Percentiles rank a stretch among this genome's conserved stretches.
phyloP scores from a whole-genome alignment of 2,888 invertebrate species.

The Geotrupes spiniger region DNA sequence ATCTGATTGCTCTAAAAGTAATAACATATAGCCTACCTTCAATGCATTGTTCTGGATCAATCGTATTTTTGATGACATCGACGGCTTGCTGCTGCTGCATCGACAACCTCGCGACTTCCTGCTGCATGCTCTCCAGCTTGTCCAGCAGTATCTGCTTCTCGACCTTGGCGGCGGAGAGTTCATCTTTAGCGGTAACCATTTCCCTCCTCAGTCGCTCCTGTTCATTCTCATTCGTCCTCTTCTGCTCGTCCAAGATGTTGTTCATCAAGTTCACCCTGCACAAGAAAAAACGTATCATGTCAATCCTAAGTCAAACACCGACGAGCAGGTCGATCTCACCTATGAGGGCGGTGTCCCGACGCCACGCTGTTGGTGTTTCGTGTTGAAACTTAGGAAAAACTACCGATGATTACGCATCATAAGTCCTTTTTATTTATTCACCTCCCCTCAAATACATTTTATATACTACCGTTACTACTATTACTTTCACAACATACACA shows the following conservation, averaged over 20 bases:
- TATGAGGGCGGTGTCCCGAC: conserved; percentile 22
- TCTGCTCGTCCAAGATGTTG: conserved; percentile 28
- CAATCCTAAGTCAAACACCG: conserved; percentile 43
- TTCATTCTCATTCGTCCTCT: conserved; percentile 25
- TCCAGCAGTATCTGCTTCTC: conserved; percentile 22
- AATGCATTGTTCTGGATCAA: conserved; percentile 16
- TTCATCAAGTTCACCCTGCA: conserved; percentile 41
- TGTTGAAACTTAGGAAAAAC: conserved; percentile 17
- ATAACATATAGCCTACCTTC: too few species aligned
- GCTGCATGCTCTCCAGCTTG: conserved; percentile 34
- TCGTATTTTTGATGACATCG: conserved; percentile 26
- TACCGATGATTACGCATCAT: not conserved
- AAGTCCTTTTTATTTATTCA: not conserved
- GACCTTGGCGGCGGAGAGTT: conserved; percentile 22
- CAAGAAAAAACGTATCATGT: conserved; percentile 44
- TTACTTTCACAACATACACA: too few species aligned
- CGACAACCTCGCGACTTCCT: conserved; percentile 35
- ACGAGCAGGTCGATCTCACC: conserved; percentile 40
- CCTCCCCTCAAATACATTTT: not conserved
- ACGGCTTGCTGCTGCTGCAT: conserved; percentile 29
- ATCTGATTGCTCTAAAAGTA: too few species aligned
- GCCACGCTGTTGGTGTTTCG: conserved; percentile 28
- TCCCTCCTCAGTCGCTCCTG: conserved; percentile 27
- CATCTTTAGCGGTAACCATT: conserved; percentile 23
- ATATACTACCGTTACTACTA: not conserved